Evolutionary conservation across 2,113 vertebrate genomes (phyloP).

Genomic region (Burhinus bistriatus): DNA sequence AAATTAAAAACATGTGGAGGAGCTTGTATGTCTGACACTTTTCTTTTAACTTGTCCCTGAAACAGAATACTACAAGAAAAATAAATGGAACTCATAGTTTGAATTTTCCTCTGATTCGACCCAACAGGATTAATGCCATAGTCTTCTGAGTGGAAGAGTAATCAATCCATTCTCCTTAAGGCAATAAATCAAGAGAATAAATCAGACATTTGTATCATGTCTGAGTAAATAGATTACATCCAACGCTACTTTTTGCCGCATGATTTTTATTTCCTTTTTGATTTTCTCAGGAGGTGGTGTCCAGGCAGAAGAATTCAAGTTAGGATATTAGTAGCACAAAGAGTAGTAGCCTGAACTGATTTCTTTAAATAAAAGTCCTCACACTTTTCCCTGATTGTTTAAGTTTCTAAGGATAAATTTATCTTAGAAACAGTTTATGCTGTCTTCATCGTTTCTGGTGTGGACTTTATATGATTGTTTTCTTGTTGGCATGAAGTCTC

Average conservation of each 20-base stretch:
- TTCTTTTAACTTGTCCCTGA: background rate
- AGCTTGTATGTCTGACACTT: background rate
- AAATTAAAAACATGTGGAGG: conserved; percentile 10
- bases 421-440: background rate
- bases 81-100: background rate
- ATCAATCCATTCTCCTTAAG: background rate
- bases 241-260: background rate
- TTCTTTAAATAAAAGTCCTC: background rate
- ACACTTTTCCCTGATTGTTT: background rate
- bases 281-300: background rate
- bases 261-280: background rate
- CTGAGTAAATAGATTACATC: background rate
- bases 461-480: background rate
- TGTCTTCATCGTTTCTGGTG: background rate
- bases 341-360: background rate
- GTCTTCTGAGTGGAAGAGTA: background rate
- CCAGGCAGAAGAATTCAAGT: background rate
- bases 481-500: background rate
- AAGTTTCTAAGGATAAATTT: background rate
- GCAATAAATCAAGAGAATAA: background rate
- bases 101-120: background rate
- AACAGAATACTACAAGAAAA: background rate
- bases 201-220: background rate
- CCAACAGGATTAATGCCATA: background rate
- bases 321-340: background rate